Evolutionary conservation across 2,113 vertebrate species (phyloP), one percentile per base, ranked within the genome.

Genomic region (Daboia siamensis): DNA sequence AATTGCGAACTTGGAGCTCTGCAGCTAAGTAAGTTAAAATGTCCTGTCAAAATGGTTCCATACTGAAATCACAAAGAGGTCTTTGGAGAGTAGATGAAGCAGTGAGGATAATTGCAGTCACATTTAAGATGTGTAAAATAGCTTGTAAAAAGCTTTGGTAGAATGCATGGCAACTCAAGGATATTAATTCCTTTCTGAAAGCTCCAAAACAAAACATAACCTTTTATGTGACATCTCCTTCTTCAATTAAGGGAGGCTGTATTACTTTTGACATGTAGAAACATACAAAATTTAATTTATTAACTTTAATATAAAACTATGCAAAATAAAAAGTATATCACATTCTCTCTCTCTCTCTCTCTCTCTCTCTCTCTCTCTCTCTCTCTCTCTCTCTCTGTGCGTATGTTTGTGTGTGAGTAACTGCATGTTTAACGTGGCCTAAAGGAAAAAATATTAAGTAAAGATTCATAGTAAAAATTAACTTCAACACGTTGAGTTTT

Each of bases 71-170:
- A 89, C 95, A 95, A 95, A 97, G 92, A 88, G 9, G 17, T 84
- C 92, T 96, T 86, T 93, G 92, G 88, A 95, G 93, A 92, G 84
- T 69, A 93, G 89, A 93, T 93, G 95, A 96, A 93, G 94, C 90
- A 95, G 94, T 96, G 95, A 96, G 92, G 95, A 95, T 95, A 96
- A 96, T 96, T 96, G 95, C 92, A 96, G 95, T 97, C 96, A 97
- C 94, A 95, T 96, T 96, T 95, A 92, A 94, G 91, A 97, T 90
- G 92, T 96, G 94, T 87, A 94, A 96, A 97, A 94, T 93, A 64
- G 90, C 94, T 96, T 94, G 92, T 95, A 96, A 94, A 94, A 90
- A 95, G 90, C 54, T 46, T 95, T 90, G 84, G 0, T 94, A 90
- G 91, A 95, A 95, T 93, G 86, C 48, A 85, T 74, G 90, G 80